Base-by-base conservation (phyloP, 2,888 invertebrate species). In the Hydraecia micacea region DNA sequence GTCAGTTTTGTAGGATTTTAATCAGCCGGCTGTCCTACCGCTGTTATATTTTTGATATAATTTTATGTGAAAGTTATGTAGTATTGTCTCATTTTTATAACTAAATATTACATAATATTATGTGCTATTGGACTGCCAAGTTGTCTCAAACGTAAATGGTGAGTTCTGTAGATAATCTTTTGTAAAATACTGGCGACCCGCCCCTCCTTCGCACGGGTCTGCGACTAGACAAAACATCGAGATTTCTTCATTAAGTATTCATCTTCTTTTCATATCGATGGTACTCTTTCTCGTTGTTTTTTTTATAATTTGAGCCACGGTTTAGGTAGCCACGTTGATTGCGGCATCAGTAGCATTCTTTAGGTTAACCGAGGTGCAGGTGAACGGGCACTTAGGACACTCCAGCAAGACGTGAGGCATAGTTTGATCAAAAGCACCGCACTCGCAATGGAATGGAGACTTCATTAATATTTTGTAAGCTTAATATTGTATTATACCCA, bases 1-100 rank as follows among this genome's bases (percentile, higher is more conserved):
- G 78, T 32, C 88, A 86, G n/a, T 81, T 72, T 75, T 88, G 88
- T 89, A 89, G 87, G 90, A 83, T 69, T 71, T 76, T 87, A 88
- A 87, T 88, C 85, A 90, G 73, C 78, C 46, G 80, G 77, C 62
- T 11, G 39, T 75, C 87, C 87, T 89, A 88, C 89, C 90, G 81
- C 85, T 85, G 77, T 52, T 77, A 73, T 77, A 75, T 72, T 88
- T 89, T 74, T 85, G 83, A 72, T 81, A 84, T 72, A 80, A 70
- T 87, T 90, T 86, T 85, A 79, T 80, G 77, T 79, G 60, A 85
- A 82, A 85, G 84, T 85, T 72, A 89, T 87, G 87, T 90, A 84
- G 84, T 80, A 76, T 84, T 81, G 60, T 63, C 32, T 55, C 73
- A 73, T 74, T 87, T 88, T 76, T 76, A 65, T 76, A 58, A 68